Evolutionary conservation across 1,140 invertebrate species (phyloP), one percentile per base, ranked within the genome.

Genomic region (Periplaneta americana): DNA sequence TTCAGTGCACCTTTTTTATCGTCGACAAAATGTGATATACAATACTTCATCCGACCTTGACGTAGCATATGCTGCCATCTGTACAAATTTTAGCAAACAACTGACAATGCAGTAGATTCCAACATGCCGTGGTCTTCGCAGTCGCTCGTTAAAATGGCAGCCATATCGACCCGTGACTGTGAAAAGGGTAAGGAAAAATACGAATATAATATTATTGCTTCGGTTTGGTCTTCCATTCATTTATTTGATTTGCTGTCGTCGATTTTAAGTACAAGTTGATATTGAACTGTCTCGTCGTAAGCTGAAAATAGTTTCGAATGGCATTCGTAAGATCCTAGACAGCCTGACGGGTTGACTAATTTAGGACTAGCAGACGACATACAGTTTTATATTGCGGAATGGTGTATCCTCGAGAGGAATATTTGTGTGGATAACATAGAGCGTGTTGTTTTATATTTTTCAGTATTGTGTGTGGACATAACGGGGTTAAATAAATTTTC

Each of bases 131-230:
- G 76, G 36, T 32, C 76, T 36, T 78, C 28, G 76, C 76, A 78
- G 76, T 78, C 35, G 76, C 37, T 78, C 76, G 13, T 78, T 36
- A 78, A 78, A 78, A 78, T 78, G 76, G 76, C 76, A 78, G 76
- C 34, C 17, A 36, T 78, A 78, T 78, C 76, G 76, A 78, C 76
- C 76, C 76, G 37, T 78, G 35, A 36, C 76, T 36, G 76, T 78
- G 76, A 78, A 78, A 78, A 36, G 17, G 76, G 76, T 78, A 78
- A 78, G 76, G n/a, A 78, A 36, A 35, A 36, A 28, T 13, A 36
- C 37, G n/a, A 15, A 28, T 78, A 36, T 36, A 6, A 78, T 36
- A 31, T 0, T 78, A 37, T 6, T 66, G 48, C 48, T 66, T 66
- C 48, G 13, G n/a, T 66, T 8, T 66, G 22, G 15, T 13, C 17